Conservation (phyloP, 2,113 vertebrate species). For the Leptocoma aspasia region DNA sequence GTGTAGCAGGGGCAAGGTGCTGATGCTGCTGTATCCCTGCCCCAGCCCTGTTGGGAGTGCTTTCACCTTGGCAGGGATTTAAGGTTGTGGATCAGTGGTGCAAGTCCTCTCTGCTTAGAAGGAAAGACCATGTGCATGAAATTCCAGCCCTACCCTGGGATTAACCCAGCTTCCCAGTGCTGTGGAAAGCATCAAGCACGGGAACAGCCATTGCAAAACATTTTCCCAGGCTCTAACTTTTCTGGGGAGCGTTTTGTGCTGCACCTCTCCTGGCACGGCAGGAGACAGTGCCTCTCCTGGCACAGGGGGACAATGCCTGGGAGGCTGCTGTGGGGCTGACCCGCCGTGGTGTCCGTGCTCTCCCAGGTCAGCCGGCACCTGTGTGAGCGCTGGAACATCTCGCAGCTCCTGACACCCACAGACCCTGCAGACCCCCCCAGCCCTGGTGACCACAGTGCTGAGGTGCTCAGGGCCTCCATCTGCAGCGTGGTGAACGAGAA, state of each 20-base stretch:
- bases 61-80: neutral
- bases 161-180: neutral
- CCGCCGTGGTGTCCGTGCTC: rapidly evolving
- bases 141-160: neutral
- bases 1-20: rapidly evolving
- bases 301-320: neutral
- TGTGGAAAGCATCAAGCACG: neutral
- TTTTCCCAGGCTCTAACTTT: neutral
- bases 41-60: neutral
- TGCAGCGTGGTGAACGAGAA: constrained; percentile 77
- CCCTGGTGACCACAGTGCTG: constrained; percentile 65
- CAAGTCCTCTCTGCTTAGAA: neutral
- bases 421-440: constrained; percentile 65
- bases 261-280: neutral
- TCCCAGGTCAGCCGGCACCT: constrained; percentile 79
- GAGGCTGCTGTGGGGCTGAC: neutral
- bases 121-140: neutral
- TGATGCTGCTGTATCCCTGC: neutral
- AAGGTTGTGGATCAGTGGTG: neutral
- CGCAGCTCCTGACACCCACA: constrained; percentile 73
- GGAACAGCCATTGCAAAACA: neutral
- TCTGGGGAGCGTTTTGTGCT: neutral
- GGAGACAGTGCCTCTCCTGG: neutral
- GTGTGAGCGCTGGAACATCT: constrained; percentile 78
- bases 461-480: constrained; percentile 78